Evolutionary conservation across 2,113 vertebrate genomes (phyloP).

Genomic region (Romanogobio albipinnatus): DNA sequence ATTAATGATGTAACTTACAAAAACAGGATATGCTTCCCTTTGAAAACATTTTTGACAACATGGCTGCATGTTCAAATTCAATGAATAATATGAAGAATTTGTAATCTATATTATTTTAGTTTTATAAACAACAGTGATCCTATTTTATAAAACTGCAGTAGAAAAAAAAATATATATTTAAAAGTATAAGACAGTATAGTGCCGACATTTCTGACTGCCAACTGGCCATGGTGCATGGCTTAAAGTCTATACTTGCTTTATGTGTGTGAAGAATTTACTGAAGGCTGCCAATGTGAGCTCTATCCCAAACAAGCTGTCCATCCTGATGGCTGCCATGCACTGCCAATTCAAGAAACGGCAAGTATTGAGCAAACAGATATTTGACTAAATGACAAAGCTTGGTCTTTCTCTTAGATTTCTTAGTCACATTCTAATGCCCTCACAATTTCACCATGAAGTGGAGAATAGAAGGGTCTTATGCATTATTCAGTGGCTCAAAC

Average conservation of each 20-base stretch:
- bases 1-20: not conserved
- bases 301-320: not conserved
- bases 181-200: not conserved
- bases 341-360: not conserved
- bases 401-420: not conserved
- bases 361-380: not conserved
- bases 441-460: not conserved
- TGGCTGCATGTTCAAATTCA: not conserved
- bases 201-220: not conserved
- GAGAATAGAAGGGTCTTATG: slow-evolving; percentile 52
- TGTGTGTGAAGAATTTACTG: not conserved
- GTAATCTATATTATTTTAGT: not conserved
- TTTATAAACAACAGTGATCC: not conserved
- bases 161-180: not conserved
- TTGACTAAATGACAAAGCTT: not conserved
- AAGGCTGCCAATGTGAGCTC: not conserved
- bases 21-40: not conserved
- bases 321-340: slow-evolving; percentile 8
- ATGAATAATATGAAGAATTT: not conserved
- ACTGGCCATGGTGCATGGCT: not conserved
- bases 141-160: not conserved
- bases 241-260: not conserved
- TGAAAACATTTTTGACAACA: not conserved
- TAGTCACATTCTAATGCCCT: slow-evolving; percentile 2
- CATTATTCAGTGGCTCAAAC: slow-evolving; percentile 54